Evolutionary conservation across 2,888 invertebrate species (phyloP), one percentile per base, ranked within the genome.

Genomic region (Galerucella calmariensis): DNA sequence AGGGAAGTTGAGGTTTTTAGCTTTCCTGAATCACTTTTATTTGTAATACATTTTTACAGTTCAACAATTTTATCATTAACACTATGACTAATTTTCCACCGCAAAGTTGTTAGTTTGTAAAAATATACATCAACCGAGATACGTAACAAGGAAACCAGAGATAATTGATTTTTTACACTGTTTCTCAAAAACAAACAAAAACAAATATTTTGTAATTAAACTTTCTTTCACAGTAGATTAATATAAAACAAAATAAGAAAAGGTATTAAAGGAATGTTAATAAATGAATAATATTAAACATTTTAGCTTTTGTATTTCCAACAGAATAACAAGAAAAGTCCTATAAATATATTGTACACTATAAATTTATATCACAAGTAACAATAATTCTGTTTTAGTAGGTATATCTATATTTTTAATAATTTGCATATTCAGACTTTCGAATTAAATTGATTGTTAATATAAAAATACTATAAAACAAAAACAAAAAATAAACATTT

Each of bases 301-400:
- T 16, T 69, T 69, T 69, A 44, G n/a, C 44, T 61, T 12, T 48
- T 70, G 27, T 74, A 74, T 74, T 74, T 61, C 63, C 56, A 67
- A 70, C 67, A 74, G 66, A 66, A 70, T 53, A 74, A 74, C 67
- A 74, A 67, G 48, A 46, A 59, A 35, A 61, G 11, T 35, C 35
- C 14, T 27, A 35, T 27, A 35, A 35, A 61, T 5, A 16, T 59
- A 16, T 59, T 24, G 24, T n/a, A 14, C 14, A 20, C 56, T 9
- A 56, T 56, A 56, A 16, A 20, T 56, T 56, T 10, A 56, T 56
- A 56, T 56, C 51, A 51, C 51, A 51, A n/a, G n/a, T 51, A n/a
- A 51, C 51, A 51, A 51, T 51, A 51, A 51, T n/a, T 51, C n/a
- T n/a, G 14, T 51, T 51, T n/a, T 51, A 9, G 8, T 9, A 35